phyloP scores from a whole-genome alignment of 2,888 invertebrate species.

The Monochamus alternatus region DNA sequence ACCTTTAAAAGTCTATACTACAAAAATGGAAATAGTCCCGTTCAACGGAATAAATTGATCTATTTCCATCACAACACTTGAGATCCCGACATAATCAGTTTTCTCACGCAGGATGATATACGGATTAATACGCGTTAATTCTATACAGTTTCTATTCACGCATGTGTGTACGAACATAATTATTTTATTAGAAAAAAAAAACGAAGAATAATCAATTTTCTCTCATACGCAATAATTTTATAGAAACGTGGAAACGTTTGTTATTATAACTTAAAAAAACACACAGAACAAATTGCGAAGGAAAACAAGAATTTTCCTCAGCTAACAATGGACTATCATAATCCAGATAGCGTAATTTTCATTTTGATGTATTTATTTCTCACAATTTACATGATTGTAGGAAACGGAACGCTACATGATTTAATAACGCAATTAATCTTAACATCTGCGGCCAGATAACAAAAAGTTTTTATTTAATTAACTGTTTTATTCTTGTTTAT shows the following conservation, averaged over 20 bases:
- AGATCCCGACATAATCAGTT: background rate
- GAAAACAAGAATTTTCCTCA: conserved; percentile 38
- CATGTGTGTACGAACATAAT: background rate
- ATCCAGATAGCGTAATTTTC: conserved; percentile 28
- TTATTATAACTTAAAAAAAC: conserved; percentile 24
- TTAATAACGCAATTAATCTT: conserved; percentile 49
- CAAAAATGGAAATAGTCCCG: too few relatives aligned
- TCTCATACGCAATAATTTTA: conserved; percentile 4
- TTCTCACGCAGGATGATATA: background rate
- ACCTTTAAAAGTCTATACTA: too few relatives aligned
- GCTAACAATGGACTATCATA: conserved; percentile 30
- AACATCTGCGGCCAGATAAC: conserved; percentile 40
- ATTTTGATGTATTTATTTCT: conserved; percentile 33
- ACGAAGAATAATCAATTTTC: conserved; percentile 4
- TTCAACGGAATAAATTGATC: too few relatives aligned
- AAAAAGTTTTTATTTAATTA: conserved; percentile 35
- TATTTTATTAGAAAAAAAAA: background rate
- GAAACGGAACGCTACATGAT: conserved; percentile 37
- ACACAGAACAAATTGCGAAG: conserved; percentile 20
- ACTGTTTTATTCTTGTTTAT: conserved; percentile 22
- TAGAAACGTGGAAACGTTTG: conserved; percentile 7
- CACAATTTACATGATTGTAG: conserved; percentile 38
- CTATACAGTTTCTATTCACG: background rate
- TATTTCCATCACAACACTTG: too few relatives aligned
- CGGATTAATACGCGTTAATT: background rate